Base-by-base conservation (phyloP, 1,140 invertebrate species). In the Leptestheria dahalacensis region DNA sequence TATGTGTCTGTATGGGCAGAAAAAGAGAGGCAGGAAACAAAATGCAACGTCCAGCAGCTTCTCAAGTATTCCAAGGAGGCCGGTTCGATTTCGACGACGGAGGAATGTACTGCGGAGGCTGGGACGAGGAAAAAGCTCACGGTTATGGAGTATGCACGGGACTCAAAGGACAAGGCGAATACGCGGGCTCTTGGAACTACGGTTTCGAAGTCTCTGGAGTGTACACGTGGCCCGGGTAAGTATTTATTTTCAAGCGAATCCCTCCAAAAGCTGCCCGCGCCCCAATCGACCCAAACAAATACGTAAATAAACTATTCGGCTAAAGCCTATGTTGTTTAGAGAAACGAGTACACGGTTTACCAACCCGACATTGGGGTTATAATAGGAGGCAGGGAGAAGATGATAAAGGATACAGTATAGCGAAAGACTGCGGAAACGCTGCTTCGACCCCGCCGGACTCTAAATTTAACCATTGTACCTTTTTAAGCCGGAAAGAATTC, bases 61-160 rank as follows among this genome's bases (percentile, higher is more conserved):
- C 64, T 29, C 64, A 64, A 56, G 79, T 71, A 15, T 80, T 89
- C 68, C 90, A 86, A 77, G 95, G 95, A 63, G 96, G 96, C 67
- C 83, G 95, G 69, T 99, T 98, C 77, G 96, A 99, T 79, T 99
- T 99, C 77, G 96, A 99, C 78, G 96, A 99, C 76, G 96, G 96
- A 63, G 96, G 96, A 62, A 96, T 93, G 51, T 99, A 95, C 75
- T 95, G 93, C 77, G 97, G 97, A 58, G 96, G 94, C 60, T 99
- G 97, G 97, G 92, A 97, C 69, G 94, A 98, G 70, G 95, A 95
- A 64, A 93, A 94, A 72, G 92, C 92, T 59, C 91, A 95, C 73
- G 92, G 92, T 0, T 89, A 95, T 73, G 92, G 92, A 24, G 88
- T 96, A 48, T 96, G 92, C 75, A 97, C 92, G 1, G 92, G 93